Conservation (phyloP, 2,888 invertebrate species). For the Entomobrya multifasciata region DNA sequence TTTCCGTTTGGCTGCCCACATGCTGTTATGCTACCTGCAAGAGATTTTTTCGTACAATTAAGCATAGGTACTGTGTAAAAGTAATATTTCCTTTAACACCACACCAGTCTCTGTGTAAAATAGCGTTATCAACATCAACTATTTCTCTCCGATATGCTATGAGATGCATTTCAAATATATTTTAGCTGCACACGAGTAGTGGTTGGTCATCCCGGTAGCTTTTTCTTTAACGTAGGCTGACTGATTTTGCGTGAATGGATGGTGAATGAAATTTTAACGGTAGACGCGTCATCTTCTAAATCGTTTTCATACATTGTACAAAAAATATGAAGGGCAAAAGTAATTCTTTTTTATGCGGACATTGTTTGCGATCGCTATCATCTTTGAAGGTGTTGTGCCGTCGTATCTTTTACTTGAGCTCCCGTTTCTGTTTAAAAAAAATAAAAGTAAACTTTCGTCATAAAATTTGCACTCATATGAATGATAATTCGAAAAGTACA, state of each 20-base stretch:
- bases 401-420: no score
- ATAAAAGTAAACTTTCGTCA: neutral
- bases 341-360: no score
- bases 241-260: neutral
- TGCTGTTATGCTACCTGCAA: slow-evolving; percentile 12
- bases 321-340: no score
- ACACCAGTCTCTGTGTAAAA: slow-evolving; percentile 29
- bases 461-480: no score
- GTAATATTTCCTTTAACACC: slow-evolving; percentile 59
- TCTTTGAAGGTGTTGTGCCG: no score
- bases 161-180: no score
- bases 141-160: neutral
- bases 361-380: no score
- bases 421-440: no score
- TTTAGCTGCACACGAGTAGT: no score
- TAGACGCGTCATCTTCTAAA: slow-evolving; percentile 19
- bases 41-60: neutral
- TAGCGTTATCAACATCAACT: neutral
- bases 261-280: slow-evolving; percentile 48
- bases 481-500: no score
- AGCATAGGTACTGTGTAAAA: slow-evolving; percentile 8
- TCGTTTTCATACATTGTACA: neutral
- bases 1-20: slow-evolving; percentile 43
- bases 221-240: neutral
- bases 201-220: neutral